These are phyloP conservation scores for Patella caerulea DNA, from an alignment of 2,888 invertebrate genomes.

Conservation along the genomic window DNA sequence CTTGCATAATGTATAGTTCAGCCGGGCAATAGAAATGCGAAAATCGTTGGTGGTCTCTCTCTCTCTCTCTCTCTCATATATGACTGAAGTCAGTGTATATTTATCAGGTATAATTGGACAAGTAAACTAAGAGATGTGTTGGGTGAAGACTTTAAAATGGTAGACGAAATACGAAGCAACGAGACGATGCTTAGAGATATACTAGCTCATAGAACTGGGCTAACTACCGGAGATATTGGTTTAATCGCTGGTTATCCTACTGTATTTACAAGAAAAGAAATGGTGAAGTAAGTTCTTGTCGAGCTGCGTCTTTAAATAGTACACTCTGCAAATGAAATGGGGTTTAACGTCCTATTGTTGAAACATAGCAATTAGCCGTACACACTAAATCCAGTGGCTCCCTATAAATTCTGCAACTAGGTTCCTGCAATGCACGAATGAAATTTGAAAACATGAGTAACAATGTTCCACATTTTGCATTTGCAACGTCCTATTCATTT, in stretches of 20 bases:
- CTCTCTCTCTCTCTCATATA: slow-evolving; percentile 13
- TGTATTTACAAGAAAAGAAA: slow-evolving; percentile 4
- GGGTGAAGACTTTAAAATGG: slow-evolving; percentile 24
- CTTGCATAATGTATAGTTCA: too few species aligned
- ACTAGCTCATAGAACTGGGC: slow-evolving; percentile 25
- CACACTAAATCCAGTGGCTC: too few species aligned
- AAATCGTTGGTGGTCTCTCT: neutral
- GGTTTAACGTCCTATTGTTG: too few species aligned
- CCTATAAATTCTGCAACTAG: too few species aligned
- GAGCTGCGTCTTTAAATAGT: neutral
- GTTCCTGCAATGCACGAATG: too few species aligned
- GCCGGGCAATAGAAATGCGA: too few species aligned
- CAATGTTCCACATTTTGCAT: too few species aligned
- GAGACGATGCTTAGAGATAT: slow-evolving; percentile 24
- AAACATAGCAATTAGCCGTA: too few species aligned
- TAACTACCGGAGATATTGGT: slow-evolving; percentile 10
- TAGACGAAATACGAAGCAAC: slow-evolving; percentile 5
- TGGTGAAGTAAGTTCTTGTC: slow-evolving; percentile 13
- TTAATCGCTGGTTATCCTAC: slow-evolving; percentile 8
- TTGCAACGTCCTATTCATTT: too few species aligned
- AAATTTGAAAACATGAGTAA: too few species aligned
- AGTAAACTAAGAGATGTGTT: slow-evolving; percentile 18
- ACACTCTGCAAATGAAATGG: too few species aligned
- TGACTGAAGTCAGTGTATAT: neutral
- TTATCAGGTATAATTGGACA: slow-evolving; percentile 21